A percentile compares a stretch with the other conserved stretches of the same genome.
Evolutionary conservation across 1,140 invertebrate species (phyloP).

Genomic region (Zaprionus vittiger): DNA sequence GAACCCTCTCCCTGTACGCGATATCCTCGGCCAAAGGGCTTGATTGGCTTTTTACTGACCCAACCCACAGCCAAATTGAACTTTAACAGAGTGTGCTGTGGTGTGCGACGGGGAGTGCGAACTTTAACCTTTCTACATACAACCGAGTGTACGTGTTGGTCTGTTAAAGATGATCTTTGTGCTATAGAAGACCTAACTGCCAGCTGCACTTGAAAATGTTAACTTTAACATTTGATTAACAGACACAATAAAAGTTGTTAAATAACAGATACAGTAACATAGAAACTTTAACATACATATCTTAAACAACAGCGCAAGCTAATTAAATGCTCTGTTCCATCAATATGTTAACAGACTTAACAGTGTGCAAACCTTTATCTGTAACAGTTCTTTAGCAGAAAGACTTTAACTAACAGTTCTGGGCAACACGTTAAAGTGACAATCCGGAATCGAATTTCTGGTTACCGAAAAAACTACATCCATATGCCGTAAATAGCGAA

Average conservation of each 20-base stretch:
- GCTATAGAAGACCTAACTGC: background rate
- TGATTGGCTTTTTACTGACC: constrained; percentile 62
- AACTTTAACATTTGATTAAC: background rate
- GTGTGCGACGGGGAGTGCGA: background rate
- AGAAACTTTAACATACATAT: too few species aligned
- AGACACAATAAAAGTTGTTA: background rate
- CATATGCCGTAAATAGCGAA: constrained; percentile 17
- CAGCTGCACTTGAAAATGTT: too few species aligned
- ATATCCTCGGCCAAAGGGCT: constrained; percentile 46
- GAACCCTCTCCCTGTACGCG: background rate
- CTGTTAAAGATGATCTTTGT: background rate
- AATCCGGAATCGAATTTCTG: background rate
- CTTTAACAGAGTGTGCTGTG: background rate
- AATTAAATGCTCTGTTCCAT: too few species aligned
- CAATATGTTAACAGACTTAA: too few species aligned
- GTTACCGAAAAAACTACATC: constrained; percentile 7
- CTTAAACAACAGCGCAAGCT: background rate
- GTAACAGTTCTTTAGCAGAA: background rate
- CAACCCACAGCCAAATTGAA: background rate
- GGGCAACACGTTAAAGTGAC: constrained; percentile 25
- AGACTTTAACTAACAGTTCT: constrained; percentile 1
- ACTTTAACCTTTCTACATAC: background rate
- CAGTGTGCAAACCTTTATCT: background rate
- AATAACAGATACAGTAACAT: too few species aligned
- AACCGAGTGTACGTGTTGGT: background rate